These are phyloP conservation scores for Melitaea cinxia DNA, from an alignment of 1,140 invertebrate genomes.

Conservation along the genomic window DNA sequence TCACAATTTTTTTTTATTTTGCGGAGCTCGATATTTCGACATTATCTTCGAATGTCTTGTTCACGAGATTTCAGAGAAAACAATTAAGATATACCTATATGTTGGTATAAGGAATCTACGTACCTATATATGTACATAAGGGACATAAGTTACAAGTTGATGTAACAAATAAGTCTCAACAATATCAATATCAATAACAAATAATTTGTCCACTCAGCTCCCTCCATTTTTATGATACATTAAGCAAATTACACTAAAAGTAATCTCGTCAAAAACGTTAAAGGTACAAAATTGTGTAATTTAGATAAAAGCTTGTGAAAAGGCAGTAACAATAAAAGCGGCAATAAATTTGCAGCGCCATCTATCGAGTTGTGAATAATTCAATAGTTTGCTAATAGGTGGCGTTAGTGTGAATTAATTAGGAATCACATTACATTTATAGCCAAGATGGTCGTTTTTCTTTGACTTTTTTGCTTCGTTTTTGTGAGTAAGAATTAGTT, in stretches of 20 bases:
- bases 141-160: background rate
- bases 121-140: too few species aligned
- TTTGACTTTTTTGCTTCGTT: too few species aligned
- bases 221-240: slow-evolving; percentile 28
- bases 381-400: slow-evolving; percentile 66
- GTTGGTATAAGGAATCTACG: too few species aligned
- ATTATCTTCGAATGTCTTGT: too few species aligned
- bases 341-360: slow-evolving; percentile 70
- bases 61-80: too few species aligned
- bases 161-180: background rate
- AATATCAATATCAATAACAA: slow-evolving; percentile 33
- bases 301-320: slow-evolving; percentile 72
- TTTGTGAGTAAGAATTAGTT: too few species aligned
- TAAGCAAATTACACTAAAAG: slow-evolving; percentile 52
- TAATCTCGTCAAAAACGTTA: slow-evolving; percentile 64
- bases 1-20: too few species aligned
- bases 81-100: too few species aligned
- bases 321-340: slow-evolving; percentile 64
- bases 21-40: too few species aligned
- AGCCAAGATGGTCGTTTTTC: background rate
- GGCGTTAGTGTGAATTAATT: slow-evolving; percentile 70
- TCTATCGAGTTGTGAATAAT: slow-evolving; percentile 68
- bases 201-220: slow-evolving; percentile 44
- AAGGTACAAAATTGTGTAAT: slow-evolving; percentile 59
- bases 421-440: slow-evolving; percentile 25